Conservation (phyloP, 92 coral and sea anemone species). For the Zoanthus sansibaricus region DNA sequence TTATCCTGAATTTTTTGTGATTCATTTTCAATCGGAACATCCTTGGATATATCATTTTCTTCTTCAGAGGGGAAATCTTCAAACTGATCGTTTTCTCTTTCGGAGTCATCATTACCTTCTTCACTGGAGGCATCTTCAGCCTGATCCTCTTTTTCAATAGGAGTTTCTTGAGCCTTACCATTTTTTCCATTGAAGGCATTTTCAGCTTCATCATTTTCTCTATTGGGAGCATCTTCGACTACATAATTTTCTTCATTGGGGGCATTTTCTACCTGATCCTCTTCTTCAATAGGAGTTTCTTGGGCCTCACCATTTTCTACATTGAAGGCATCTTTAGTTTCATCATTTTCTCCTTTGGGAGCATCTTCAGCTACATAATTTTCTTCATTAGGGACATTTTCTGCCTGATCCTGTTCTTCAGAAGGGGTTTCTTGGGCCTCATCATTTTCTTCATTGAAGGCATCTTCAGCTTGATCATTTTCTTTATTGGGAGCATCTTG, state of each 20-base stretch:
- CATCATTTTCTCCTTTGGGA: no score
- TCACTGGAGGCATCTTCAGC: neutral
- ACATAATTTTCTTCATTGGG: neutral
- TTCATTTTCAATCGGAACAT: neutral
- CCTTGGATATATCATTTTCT: neutral
- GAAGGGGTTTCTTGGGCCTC: neutral
- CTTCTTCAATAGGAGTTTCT: neutral
- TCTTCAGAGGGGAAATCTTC: neutral
- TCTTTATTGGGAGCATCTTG: neutral
- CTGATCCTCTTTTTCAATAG: neutral
- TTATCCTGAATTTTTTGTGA: neutral
- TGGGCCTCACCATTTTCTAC: neutral
- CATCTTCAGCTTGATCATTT: neutral
- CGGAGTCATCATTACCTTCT: neutral
- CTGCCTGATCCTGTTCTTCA: neutral
- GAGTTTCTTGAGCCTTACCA: conserved; percentile 2
- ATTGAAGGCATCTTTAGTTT: neutral
- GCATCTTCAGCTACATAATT: neutral
- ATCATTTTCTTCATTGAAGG: neutral
- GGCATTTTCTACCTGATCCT: neutral
- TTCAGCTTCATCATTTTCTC: neutral
- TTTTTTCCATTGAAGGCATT: neutral
- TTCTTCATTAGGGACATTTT: neutral
- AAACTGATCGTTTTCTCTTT: neutral
- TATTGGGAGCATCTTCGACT: neutral